A percentile compares a stretch with the other conserved stretches of the same genome.
Conservation (phyloP, 2,797 vertebrate species). For the Paedocypris micromegethes region DNA sequence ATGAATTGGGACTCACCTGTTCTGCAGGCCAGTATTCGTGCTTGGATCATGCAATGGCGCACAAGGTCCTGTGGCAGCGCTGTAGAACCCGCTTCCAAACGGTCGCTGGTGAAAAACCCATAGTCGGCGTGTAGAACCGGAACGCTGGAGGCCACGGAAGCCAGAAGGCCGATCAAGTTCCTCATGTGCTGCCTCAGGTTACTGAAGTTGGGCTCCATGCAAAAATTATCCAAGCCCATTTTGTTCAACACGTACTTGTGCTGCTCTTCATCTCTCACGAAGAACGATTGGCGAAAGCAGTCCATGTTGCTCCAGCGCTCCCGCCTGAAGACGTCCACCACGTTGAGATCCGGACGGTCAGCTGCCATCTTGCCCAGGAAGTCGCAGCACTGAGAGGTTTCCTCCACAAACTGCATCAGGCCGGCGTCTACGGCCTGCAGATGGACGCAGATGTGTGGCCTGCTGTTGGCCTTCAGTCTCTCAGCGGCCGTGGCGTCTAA, state of each 20-base stretch:
- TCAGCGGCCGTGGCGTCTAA: conserved; percentile 82
- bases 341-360: conserved; percentile 58
- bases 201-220: conserved; percentile 83
- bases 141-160: conserved; percentile 77
- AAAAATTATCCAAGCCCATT: conserved; percentile 85
- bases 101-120: conserved; percentile 75
- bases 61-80: conserved; percentile 75
- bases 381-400: conserved; percentile 81
- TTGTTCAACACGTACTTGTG: conserved; percentile 77
- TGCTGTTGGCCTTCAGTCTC: conserved; percentile 88
- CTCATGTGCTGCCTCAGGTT: conserved; percentile 86
- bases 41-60: conserved; percentile 86
- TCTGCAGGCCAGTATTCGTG: conserved; percentile 79
- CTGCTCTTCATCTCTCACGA: conserved; percentile 67
- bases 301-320: conserved; percentile 72
- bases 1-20: conserved; percentile 70
- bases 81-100: not conserved
- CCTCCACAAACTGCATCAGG: conserved; percentile 79
- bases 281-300: conserved; percentile 74
- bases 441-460: conserved; percentile 79
- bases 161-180: conserved; percentile 80
- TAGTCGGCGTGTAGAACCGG: conserved; percentile 69
- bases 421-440: conserved; percentile 78
- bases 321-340: conserved; percentile 66
- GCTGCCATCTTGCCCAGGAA: conserved; percentile 76